Conservation (phyloP, 2,888 invertebrate species). For the Phalera bucephala region DNA sequence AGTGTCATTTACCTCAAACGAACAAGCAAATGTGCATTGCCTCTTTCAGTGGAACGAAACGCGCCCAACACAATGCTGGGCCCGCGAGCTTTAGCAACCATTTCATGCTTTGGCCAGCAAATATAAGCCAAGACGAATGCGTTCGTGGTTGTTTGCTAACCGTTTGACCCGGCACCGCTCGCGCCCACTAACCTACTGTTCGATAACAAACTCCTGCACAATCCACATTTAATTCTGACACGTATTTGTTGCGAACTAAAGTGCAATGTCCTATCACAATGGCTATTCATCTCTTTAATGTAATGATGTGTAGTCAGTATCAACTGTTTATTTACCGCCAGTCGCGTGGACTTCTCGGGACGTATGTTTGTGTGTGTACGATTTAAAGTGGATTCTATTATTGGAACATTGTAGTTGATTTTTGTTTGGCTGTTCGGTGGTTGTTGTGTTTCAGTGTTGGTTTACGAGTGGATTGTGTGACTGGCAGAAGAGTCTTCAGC, state of each 20-base stretch:
- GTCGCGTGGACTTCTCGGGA: constrained; percentile 37
- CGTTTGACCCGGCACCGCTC: constrained; percentile 72
- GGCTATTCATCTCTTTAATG: constrained; percentile 68
- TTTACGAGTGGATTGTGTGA: constrained; percentile 51
- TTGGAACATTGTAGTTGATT: constrained; percentile 21
- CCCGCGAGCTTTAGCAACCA: constrained; percentile 58
- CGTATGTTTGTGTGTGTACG: constrained; percentile 37
- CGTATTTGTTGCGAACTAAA: constrained; percentile 47
- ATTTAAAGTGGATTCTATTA: constrained; percentile 39
- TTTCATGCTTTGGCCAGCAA: constrained; percentile 60
- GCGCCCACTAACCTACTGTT: constrained; percentile 76
- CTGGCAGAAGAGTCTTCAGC: constrained; percentile 73
- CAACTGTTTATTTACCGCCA: constrained; percentile 78
- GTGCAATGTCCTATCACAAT: constrained; percentile 61
- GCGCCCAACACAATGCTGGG: constrained; percentile 48
- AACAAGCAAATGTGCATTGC: constrained; percentile 36
- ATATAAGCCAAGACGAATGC: constrained; percentile 67
- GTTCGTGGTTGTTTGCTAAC: constrained; percentile 65
- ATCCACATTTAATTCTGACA: constrained; percentile 45
- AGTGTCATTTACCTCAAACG: constrained; percentile 12
- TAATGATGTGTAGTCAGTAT: constrained; percentile 78
- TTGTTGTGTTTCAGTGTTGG: constrained; percentile 28
- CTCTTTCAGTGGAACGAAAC: constrained; percentile 53
- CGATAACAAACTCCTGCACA: constrained; percentile 50
- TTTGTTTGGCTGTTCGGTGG: constrained; percentile 21